Conservation (phyloP, 2,797 vertebrate genomes). For the Linurgus olivaceus region DNA sequence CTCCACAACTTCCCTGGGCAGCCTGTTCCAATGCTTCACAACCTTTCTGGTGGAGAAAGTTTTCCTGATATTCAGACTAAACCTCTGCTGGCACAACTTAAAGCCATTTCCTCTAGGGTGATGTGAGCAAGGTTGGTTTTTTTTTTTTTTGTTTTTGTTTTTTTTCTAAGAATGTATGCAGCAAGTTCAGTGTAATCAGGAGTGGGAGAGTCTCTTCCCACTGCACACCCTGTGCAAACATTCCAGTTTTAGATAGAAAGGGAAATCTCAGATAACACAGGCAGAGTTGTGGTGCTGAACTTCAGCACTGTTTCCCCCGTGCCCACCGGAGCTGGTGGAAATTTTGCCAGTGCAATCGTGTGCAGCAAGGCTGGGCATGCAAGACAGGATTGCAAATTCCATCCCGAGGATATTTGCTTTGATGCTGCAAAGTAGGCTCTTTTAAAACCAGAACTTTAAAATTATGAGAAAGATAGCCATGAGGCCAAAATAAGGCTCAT, state of each 20-base stretch:
- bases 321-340: fast-evolving
- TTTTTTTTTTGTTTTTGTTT: fast-evolving
- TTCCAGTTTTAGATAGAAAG: not conserved
- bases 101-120: not conserved
- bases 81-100: not conserved
- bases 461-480: not conserved
- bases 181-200: not conserved
- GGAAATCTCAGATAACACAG: not conserved
- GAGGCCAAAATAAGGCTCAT: not conserved
- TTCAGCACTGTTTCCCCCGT: not conserved
- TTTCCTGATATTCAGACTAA: not conserved
- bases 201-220: not conserved
- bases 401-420: not conserved
- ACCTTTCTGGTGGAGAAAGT: not conserved
- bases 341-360: not conserved
- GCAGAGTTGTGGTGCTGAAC: not conserved
- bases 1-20: not conserved
- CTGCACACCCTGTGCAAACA: not conserved
- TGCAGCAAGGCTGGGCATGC: not conserved
- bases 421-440: not conserved
- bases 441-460: not conserved
- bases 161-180: not conserved
- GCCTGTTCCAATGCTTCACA: not conserved
- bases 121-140: not conserved
- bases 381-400: not conserved